Evolutionary conservation across 2,113 vertebrate species (phyloP).

Genomic region (Gambusia affinis): DNA sequence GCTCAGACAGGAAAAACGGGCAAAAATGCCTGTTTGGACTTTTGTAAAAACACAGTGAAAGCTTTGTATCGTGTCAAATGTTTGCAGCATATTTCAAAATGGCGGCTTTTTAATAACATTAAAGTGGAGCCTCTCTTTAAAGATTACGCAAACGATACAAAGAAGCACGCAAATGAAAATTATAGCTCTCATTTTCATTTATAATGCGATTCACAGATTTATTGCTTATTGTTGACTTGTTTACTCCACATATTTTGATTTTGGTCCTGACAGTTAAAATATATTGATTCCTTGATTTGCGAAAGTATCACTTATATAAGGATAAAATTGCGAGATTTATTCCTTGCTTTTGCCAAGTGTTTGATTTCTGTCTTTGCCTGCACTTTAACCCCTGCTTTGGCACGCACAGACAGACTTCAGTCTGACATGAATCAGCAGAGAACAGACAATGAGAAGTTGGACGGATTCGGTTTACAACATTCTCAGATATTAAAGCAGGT

Average conservation of each 20-base stretch:
- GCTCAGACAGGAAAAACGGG: too few relatives aligned
- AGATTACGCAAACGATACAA: too few relatives aligned
- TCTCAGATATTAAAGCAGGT: conserved; percentile 28
- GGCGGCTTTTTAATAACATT: too few relatives aligned
- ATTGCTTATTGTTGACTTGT: too few relatives aligned
- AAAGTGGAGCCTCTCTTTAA: too few relatives aligned
- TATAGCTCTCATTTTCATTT: too few relatives aligned
- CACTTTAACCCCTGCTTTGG: conserved; percentile 15
- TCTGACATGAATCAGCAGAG: conserved; percentile 31
- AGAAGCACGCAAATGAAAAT: too few relatives aligned
- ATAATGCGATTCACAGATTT: too few relatives aligned
- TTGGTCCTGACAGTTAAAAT: neutral
- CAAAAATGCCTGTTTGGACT: too few relatives aligned
- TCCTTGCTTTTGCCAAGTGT: neutral
- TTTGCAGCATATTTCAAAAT: too few relatives aligned
- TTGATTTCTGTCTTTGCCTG: neutral
- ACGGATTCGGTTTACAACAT: conserved; percentile 27
- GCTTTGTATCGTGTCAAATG: too few relatives aligned
- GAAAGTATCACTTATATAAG: conserved; percentile 7
- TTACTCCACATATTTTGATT: neutral
- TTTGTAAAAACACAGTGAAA: too few relatives aligned
- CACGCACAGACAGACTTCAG: neutral
- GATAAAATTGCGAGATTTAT: neutral
- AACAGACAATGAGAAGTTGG: conserved; percentile 19
- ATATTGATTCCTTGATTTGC: conserved; percentile 8